Evolutionary conservation across 2,113 vertebrate species (phyloP).

Genomic region (Emydocephalus ijimae): DNA sequence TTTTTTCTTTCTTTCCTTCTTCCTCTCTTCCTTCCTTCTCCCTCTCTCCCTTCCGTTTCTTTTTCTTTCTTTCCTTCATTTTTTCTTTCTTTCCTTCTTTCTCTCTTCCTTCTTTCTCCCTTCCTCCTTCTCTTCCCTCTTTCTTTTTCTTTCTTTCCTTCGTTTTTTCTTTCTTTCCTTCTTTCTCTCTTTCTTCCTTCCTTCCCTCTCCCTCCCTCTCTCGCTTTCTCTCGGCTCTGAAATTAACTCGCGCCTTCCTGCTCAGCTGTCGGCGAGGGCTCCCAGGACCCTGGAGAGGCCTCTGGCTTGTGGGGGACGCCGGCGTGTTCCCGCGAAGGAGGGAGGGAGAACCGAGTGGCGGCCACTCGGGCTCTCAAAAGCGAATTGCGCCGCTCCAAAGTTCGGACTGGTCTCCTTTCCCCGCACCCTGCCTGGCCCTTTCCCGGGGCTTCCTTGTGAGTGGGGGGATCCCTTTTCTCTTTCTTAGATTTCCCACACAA

Average conservation of each 20-base stretch:
- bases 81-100: too few species aligned
- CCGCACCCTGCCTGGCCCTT: not conserved
- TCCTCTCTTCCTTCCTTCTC: too few species aligned
- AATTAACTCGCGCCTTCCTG: slow-evolving; percentile 4
- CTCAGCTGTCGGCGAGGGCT: slow-evolving; percentile 7
- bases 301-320: not conserved
- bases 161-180: too few species aligned
- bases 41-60: not conserved
- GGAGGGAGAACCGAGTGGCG: not conserved
- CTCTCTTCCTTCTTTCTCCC: too few species aligned
- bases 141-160: too few species aligned
- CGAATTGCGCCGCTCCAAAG: not conserved
- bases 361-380: not conserved
- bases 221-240: not conserved
- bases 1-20: too few species aligned
- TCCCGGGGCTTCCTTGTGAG: not conserved
- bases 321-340: not conserved
- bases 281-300: not conserved
- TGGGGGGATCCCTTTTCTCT: not conserved
- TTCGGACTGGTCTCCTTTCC: not conserved
- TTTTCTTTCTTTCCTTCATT: too few species aligned
- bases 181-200: too few species aligned
- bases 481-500: not conserved
- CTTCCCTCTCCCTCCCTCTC: not conserved
- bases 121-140: rapidly evolving